Base-by-base conservation (phyloP, 2,888 invertebrate genomes). In the Malthinus seriepunctatus region DNA sequence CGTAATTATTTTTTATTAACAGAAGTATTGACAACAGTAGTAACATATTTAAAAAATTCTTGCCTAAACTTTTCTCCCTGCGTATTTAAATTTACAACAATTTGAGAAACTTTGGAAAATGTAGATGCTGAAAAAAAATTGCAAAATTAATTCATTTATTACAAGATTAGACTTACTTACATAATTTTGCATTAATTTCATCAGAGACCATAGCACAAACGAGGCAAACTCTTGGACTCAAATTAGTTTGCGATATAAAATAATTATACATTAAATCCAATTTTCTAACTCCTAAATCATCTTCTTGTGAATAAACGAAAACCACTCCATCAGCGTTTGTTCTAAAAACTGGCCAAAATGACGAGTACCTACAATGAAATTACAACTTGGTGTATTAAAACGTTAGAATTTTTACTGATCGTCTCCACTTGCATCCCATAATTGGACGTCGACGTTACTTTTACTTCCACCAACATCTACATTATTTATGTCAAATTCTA, bases 361-460 rank as follows among this genome's bases (percentile, higher is more conserved):
- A 57, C 14, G 65, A 63, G 46, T 66, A 69, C 52, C 72, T 72
- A 37, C 14, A 63, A 63, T 11, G 44, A 35, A 51, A 32, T 50
- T 23, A 32, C 15, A n/a, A n/a, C n/a, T n/a, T n/a, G n/a, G n/a
- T n/a, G n/a, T 10, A 33, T 1, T 9, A 12, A 3, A 14, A 10
- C 7, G 8, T 8, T 34, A n/a, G n/a, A n/a, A n/a, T 10, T 31
- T 9, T 57, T 66, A 72, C 72, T 63, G 67, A 48, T 72, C 72
- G 48, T 71, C 69, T 4, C 72, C 72, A 61, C 70, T 70, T 14
- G 65, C 63, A 56, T 72, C 72, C 72, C 72, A 72, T 12, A 72
- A 53, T 51, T 72, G 69, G 3, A 72, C 64, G 60, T 72, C 72
- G 37, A 70, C 61, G 34, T 70, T 67, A 1, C 54, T 23, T 42